Evolutionary conservation across 2,888 invertebrate genomes (phyloP).

Genomic region (Bhutanitis thaidina): DNA sequence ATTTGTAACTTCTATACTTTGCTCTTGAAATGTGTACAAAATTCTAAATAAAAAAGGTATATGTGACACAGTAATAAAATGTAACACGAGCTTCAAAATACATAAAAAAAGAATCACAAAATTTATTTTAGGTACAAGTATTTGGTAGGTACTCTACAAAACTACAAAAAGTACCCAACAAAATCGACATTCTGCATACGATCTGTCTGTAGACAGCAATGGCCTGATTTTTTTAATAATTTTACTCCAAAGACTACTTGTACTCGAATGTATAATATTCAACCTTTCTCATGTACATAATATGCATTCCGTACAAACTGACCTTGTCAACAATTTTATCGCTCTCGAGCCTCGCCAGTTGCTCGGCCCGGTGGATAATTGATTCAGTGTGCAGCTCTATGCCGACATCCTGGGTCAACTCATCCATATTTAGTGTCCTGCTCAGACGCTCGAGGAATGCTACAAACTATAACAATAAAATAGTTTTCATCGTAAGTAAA

Average conservation of each 20-base stretch:
- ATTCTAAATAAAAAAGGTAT: too few relatives aligned
- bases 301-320: slow-evolving; percentile 33
- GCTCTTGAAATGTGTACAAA: too few relatives aligned
- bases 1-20: too few relatives aligned
- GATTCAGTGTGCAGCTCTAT: slow-evolving; percentile 91
- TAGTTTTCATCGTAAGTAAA: slow-evolving; percentile 18
- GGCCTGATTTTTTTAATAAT: slow-evolving; percentile 8
- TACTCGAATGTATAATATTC: slow-evolving; percentile 4
- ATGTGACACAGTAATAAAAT: too few relatives aligned
- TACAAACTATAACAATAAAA: slow-evolving; percentile 81
- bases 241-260: too few relatives aligned
- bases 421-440: slow-evolving; percentile 90
- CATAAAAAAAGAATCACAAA: too few relatives aligned
- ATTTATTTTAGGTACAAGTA: too few relatives aligned
- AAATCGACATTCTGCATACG: slow-evolving; percentile 2
- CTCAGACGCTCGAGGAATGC: slow-evolving; percentile 91
- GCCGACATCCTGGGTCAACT: slow-evolving; percentile 89
- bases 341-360: slow-evolving; percentile 88
- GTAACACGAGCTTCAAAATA: too few relatives aligned
- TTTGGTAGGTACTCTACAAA: too few relatives aligned
- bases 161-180: too few relatives aligned
- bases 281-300: slow-evolving; percentile 21
- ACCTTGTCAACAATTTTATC: slow-evolving; percentile 92
- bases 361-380: slow-evolving; percentile 90
- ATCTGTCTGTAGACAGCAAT: slow-evolving; percentile 8